Conservation (phyloP, 2,113 vertebrate species). For the Podarcis raffonei region DNA sequence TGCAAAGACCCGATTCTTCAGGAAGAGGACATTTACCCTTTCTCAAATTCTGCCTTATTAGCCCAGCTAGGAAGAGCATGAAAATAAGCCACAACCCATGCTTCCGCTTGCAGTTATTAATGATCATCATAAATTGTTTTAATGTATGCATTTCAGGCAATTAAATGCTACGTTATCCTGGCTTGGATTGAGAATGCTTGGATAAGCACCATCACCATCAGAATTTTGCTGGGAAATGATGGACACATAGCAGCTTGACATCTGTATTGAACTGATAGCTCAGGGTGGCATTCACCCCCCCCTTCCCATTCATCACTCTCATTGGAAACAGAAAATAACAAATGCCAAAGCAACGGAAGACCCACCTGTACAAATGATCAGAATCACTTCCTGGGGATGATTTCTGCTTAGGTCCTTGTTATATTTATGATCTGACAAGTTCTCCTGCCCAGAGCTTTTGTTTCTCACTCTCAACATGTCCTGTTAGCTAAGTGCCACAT, state of each 20-base stretch:
- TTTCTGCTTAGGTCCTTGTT: neutral
- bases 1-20: too few relatives aligned
- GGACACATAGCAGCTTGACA: fast-evolving
- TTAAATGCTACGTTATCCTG: neutral
- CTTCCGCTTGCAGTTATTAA: too few relatives aligned
- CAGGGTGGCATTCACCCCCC: neutral
- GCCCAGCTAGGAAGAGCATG: too few relatives aligned
- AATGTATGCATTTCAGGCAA: neutral
- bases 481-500: neutral
- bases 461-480: neutral
- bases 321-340: fast-evolving
- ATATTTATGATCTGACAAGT: neutral
- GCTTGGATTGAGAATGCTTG: neutral
- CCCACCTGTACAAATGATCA: neutral
- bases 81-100: neutral
- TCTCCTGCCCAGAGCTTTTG: neutral
- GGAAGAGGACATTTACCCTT: too few relatives aligned
- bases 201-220: neutral
- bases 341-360: neutral
- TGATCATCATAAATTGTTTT: too few relatives aligned
- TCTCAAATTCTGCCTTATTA: too few relatives aligned
- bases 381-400: neutral
- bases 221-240: neutral
- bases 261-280: neutral
- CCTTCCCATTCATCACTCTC: neutral